Conservation (phyloP, 2,888 invertebrate species). For the Clunio marinus region DNA sequence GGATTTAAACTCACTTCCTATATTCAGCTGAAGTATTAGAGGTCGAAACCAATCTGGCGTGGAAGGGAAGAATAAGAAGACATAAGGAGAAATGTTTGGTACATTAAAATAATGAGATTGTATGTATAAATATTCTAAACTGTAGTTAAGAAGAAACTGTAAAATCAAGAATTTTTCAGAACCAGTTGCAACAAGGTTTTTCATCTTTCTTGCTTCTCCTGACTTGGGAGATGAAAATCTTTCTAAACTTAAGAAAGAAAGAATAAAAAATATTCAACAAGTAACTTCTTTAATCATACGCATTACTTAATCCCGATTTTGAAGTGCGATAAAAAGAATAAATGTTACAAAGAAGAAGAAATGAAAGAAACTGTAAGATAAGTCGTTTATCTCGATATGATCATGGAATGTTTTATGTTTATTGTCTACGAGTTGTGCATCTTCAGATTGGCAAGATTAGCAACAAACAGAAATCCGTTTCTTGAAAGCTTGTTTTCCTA, state of each 20-base stretch:
- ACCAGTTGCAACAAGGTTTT: neutral
- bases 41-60: neutral
- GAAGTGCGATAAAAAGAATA: neutral
- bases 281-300: neutral
- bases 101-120: neutral
- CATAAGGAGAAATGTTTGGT: neutral
- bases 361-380: neutral
- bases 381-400: neutral
- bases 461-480: neutral
- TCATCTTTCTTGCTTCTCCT: neutral
- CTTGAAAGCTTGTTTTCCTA: neutral
- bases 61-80: neutral
- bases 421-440: neutral
- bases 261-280: neutral
- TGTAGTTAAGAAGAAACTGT: neutral
- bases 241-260: too few relatives aligned
- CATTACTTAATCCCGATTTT: neutral
- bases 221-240: neutral
- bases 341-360: neutral
- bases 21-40: too few relatives aligned
- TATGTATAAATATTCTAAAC: neutral
- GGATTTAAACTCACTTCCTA: too few relatives aligned
- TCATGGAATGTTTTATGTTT: constrained; percentile 10
- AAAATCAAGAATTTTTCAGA: neutral
- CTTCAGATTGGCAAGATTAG: neutral